These are phyloP conservation scores for Hypothenemus hampei DNA, from an alignment of 1,140 invertebrate genomes.

Conservation along the genomic window DNA sequence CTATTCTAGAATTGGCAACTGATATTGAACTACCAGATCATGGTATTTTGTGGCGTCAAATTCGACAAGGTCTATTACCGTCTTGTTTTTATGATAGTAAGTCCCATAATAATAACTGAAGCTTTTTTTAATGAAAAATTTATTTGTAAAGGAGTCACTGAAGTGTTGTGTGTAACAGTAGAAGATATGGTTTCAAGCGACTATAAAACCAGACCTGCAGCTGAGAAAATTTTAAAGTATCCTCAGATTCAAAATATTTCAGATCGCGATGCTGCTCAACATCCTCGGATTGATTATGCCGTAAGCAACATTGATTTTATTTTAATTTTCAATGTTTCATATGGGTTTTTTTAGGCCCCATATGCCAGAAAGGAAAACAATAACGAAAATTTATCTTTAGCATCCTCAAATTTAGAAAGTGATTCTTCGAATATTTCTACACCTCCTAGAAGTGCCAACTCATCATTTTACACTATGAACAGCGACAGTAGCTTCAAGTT, in stretches of 20 bases:
- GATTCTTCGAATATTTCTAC: constrained; percentile 8
- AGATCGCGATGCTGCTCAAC: constrained; percentile 22
- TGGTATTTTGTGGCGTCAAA: constrained; percentile 63
- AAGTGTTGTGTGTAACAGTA: constrained; percentile 14
- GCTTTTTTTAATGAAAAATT: neutral
- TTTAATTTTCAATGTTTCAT: neutral
- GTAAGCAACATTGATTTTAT: constrained; percentile 7
- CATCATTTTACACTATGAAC: too few species aligned
- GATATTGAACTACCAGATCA: constrained; percentile 65
- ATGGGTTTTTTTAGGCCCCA: constrained; percentile 13
- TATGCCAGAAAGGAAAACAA: constrained; percentile 7
- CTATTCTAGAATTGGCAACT: constrained; percentile 65
- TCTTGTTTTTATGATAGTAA: constrained; percentile 28
- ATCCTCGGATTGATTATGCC: constrained; percentile 23
- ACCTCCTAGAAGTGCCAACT: constrained; percentile 13
- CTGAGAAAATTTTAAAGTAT: constrained; percentile 20
- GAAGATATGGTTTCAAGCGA: constrained; percentile 21
- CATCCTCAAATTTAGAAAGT: constrained; percentile 11
- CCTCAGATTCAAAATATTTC: constrained; percentile 4
- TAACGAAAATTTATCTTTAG: constrained; percentile 7
- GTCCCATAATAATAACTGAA: neutral
- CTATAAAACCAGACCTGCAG: constrained; percentile 18
- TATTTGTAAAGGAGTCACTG: constrained; percentile 15
- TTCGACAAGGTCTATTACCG: constrained; percentile 47
- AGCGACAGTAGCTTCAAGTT: too few species aligned